Evolutionary conservation across 92 coral and sea anemone species (phyloP), one percentile per base, ranked within the genome.

Genomic region (Hydrozoanthus gracilis): DNA sequence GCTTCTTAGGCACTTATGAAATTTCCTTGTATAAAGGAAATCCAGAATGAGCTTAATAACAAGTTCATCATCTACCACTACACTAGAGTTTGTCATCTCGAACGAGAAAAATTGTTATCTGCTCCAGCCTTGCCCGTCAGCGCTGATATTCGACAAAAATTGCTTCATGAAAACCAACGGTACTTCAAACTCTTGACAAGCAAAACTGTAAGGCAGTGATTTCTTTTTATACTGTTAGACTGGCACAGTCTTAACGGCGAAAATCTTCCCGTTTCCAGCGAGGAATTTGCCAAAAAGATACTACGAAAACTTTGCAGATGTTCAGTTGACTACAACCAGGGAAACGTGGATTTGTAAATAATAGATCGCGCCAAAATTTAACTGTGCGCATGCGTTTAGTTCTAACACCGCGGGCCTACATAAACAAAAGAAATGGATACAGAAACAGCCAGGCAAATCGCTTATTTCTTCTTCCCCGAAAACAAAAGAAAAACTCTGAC

Each of bases 311-410:
- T 13, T 80, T 27, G 16, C 56, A 18, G 66, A 80, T 64, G 85
- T 65, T 62, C 85, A 80, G 64, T 80, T 50, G 74, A 80, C 73
- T 80, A 77, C 83, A 77, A 76, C 55, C 18, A 1, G 9, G 52
- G 55, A 18, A 72, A 77, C 85, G 85, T 80, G 85, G 85, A 80
- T 86, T 92, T 87, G 94, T 95, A 88, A 95, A 95, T 95, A 88
- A 95, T 95, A 92, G 76, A 95, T 92, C 93, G 98, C 96, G 96
- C 96, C 96, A 93, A 91, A 91, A 72, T 18, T 69, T n/a, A 16
- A 65, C 44, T 71, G 4, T 86, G 75, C 95, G 95, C 98, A 91
- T 95, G 98, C 95, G 93, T 75, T 16, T 49, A 73, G n/a, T 15
- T 52, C 62, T 80, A 35, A 48, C 49, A 17, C 85, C 74, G 85